Evolutionary conservation across 1,140 invertebrate species (phyloP).

Genomic region (Drosophila virilis): DNA sequence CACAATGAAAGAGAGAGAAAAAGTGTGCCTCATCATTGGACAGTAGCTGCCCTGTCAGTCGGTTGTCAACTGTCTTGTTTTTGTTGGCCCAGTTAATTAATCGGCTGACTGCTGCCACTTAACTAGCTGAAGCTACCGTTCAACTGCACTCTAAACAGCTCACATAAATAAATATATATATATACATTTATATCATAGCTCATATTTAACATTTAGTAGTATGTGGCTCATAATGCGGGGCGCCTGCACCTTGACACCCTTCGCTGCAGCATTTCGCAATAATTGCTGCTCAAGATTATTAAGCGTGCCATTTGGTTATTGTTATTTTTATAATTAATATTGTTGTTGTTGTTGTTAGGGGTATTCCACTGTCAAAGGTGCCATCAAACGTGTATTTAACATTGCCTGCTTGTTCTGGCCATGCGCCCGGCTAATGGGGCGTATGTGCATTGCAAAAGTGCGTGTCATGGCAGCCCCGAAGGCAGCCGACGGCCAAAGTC

Average conservation of each 20-base stretch:
- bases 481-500: conserved; percentile 39
- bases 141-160: conserved; percentile 42
- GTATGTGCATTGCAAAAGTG: conserved; percentile 60
- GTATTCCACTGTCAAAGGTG: conserved; percentile 37
- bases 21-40: conserved; percentile 34
- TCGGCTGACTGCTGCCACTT: conserved; percentile 31
- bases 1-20: conserved; percentile 6
- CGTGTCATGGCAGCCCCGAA: conserved; percentile 55
- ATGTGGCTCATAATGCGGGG: conserved; percentile 19
- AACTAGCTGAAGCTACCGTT: conserved; percentile 44
- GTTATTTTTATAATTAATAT: conserved; percentile 5
- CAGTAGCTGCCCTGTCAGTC: conserved; percentile 25
- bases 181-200: conserved; percentile 31
- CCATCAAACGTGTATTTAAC: conserved; percentile 27
- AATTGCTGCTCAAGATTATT: conserved; percentile 39
- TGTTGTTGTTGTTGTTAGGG: conserved; percentile 15
- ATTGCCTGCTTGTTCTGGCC: conserved; percentile 17
- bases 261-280: conserved; percentile 57
- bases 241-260: conserved; percentile 70
- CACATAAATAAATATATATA: conserved; percentile 14
- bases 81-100: conserved; percentile 67
- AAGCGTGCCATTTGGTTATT: conserved; percentile 15
- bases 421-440: conserved; percentile 43
- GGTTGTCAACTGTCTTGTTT: conserved; percentile 3
- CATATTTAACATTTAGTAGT: conserved; percentile 12